Evolutionary conservation across 1,140 invertebrate species (phyloP).

Genomic region (Tenebrio molitor): DNA sequence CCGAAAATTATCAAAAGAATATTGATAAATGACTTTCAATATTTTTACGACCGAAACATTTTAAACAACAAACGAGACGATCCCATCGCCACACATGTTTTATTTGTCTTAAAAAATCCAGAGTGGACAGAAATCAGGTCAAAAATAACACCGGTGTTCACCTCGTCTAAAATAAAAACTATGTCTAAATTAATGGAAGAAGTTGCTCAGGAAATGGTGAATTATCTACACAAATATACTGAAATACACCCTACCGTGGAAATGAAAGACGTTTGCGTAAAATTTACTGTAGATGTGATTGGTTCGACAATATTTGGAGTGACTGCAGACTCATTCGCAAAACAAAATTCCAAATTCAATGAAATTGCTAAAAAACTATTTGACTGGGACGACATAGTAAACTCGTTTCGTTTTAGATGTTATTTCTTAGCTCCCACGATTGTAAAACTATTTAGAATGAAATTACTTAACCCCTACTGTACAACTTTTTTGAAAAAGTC

Average conservation of each 20-base stretch:
- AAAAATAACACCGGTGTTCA: slow-evolving; percentile 71
- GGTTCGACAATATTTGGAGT: slow-evolving; percentile 68
- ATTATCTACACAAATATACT: slow-evolving; percentile 51
- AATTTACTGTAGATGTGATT: slow-evolving; percentile 70
- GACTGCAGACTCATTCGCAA: slow-evolving; percentile 65
- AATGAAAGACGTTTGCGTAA: slow-evolving; percentile 59
- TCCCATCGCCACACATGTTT: slow-evolving; percentile 37
- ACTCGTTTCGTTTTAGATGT: slow-evolving; percentile 53
- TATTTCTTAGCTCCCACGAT: slow-evolving; percentile 61
- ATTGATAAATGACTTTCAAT: slow-evolving; percentile 71
- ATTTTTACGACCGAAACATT: slow-evolving; percentile 68
- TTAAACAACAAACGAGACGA: slow-evolving; percentile 40
- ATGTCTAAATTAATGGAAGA: slow-evolving; percentile 63
- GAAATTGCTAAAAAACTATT: slow-evolving; percentile 56
- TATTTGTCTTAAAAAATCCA: slow-evolving; percentile 63
- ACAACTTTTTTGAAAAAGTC: slow-evolving; percentile 50
- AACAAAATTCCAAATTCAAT: slow-evolving; percentile 66
- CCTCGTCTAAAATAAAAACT: slow-evolving; percentile 69
- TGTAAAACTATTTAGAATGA: slow-evolving; percentile 59
- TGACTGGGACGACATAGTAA: slow-evolving; percentile 43
- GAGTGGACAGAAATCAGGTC: slow-evolving; percentile 69
- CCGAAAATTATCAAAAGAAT: slow-evolving; percentile 71
- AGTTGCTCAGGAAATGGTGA: slow-evolving; percentile 46
- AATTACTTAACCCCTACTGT: slow-evolving; percentile 53
- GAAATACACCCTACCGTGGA: slow-evolving; percentile 48